Percentiles rank a stretch among this genome's conserved stretches.
Evolutionary conservation across 1,140 invertebrate genomes (phyloP).

Genomic region (Drosophila triauraria): DNA sequence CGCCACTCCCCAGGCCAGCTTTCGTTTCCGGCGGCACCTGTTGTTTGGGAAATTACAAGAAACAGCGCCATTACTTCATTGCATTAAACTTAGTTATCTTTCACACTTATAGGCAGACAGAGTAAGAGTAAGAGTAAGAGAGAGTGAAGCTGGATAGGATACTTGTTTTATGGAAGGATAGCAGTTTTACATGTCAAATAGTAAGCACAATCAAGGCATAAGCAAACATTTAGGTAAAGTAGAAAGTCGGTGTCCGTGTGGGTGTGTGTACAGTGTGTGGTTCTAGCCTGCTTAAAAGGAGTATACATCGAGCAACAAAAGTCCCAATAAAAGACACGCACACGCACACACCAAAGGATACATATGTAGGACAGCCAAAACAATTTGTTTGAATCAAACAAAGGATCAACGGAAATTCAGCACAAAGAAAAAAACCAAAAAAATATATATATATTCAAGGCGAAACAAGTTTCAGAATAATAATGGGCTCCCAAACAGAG

Average conservation of each 20-base stretch:
- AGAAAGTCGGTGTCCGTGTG: constrained; percentile 41
- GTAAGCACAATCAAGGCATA: constrained; percentile 74
- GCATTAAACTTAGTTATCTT: constrained; percentile 22
- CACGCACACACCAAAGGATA: constrained; percentile 38
- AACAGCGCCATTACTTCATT: constrained; percentile 39
- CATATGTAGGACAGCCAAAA: constrained; percentile 56
- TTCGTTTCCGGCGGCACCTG: constrained; percentile 90
- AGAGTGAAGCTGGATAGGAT: constrained; percentile 20
- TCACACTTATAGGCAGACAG: constrained; percentile 33
- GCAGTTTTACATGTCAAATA: constrained; percentile 35
- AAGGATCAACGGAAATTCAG: constrained; percentile 37
- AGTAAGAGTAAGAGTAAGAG: constrained; percentile 6
- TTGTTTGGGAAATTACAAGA: constrained; percentile 28
- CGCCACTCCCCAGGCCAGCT: constrained; percentile 89
- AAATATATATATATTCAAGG: constrained; percentile 28
- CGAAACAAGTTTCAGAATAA: constrained; percentile 56
- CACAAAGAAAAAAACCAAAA: constrained; percentile 34
- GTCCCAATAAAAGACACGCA: constrained; percentile 34
- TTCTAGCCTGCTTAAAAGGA: constrained; percentile 42
- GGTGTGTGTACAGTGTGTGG: constrained; percentile 14
- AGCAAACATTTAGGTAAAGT: constrained; percentile 77
- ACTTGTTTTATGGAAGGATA: constrained; percentile 15
- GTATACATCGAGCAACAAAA: constrained; percentile 46
- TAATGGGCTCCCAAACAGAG: constrained; percentile 32
- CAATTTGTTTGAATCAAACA: constrained; percentile 62